Base-by-base conservation (phyloP, 2,888 invertebrate species). In the Xestia xanthographa region DNA sequence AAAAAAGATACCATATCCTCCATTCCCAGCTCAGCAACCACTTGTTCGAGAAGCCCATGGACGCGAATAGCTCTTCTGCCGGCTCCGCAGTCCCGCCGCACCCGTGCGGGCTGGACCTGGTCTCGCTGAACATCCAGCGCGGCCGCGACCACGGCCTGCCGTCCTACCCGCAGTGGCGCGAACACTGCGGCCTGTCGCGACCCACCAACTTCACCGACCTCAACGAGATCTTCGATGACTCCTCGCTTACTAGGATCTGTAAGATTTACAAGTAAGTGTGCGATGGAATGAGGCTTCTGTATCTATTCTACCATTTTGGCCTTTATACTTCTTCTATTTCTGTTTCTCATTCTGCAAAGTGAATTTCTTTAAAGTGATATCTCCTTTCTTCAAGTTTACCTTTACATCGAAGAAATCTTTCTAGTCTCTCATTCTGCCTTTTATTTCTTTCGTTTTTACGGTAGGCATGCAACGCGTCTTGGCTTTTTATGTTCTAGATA, bases 61-160 rank as follows among this genome's bases (percentile, higher is more conserved):
- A 90, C 0, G 84, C 87, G 2, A 95, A 95, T 71, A 79, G 48
- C 86, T 70, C 82, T 8, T 85, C 90, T 3, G 38, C 78, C 87
- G 29, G 1, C 2, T 11, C 77, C 11, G 82, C 67, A 83, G 65
- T 20, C 2, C 0, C 78, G 86, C 0, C 29, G 9, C 20, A 11
- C 0, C 95, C 97, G 0, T 98, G 98, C 86, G 98, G 98, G 0
- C 95, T 99, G 75, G 99, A 99, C 96, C 95, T 99, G 89, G 98
- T 98, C 0, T 98, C 99, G 0, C 95, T 99, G 81, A 98, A 99
- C 94, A 98, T 99, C 88, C 99, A 99, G 93, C 97, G 99, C 53
- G 99, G 99, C 0, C 95, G 99, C 1, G 99, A 99, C 95, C 99
- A 99, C 92, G 99, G 99, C 0, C 95, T 99, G 75, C 98, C 98